A percentile compares a stretch with the other conserved stretches of the same genome.
phyloP scores from a whole-genome alignment of 1,140 invertebrate species.

The Drosophila nasuta region DNA sequence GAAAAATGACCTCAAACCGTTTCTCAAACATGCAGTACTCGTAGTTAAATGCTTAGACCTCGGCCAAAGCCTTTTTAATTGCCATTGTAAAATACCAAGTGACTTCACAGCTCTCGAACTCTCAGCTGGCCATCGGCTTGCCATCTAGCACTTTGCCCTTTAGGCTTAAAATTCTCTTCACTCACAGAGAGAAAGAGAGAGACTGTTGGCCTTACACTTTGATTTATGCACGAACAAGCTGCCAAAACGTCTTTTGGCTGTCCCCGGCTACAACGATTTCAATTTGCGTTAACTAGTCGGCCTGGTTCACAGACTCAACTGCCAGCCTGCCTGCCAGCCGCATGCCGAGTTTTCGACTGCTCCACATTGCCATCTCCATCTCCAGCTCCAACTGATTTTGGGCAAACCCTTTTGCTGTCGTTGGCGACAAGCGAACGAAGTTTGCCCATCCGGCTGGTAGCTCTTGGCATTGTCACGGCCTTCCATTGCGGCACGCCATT shows the following conservation, averaged over 20 bases:
- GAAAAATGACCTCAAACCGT: conserved; percentile 14
- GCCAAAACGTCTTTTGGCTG: conserved; percentile 49
- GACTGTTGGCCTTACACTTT: conserved; percentile 38
- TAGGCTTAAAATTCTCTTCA: not conserved
- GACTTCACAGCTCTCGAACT: conserved; percentile 27
- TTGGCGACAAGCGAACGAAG: conserved; percentile 33
- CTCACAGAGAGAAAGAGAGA: conserved; percentile 3
- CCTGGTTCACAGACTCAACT: conserved; percentile 42
- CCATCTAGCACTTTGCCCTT: conserved; percentile 6
- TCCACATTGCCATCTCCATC: not conserved
- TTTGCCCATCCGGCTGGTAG: conserved; percentile 24
- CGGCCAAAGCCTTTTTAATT: conserved; percentile 57
- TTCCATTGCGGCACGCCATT: conserved; percentile 57
- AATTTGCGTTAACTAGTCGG: conserved; percentile 67
- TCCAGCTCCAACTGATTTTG: conserved; percentile 3
- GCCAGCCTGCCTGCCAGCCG: conserved; percentile 3
- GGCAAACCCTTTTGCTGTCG: conserved; percentile 64
- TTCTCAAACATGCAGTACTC: conserved; percentile 26
- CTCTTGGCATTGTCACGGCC: conserved; percentile 40
- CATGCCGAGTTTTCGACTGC: not conserved
- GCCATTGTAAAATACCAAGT: conserved; percentile 52
- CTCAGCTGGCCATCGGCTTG: not conserved
- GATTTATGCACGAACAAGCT: conserved; percentile 67
- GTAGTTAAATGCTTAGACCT: conserved; percentile 42
- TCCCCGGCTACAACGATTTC: conserved; percentile 58